A percentile compares a stretch with the other conserved stretches of the same genome.
Evolutionary conservation across 2,113 vertebrate species (phyloP).

Genomic region (Colistium nudipinnis): DNA sequence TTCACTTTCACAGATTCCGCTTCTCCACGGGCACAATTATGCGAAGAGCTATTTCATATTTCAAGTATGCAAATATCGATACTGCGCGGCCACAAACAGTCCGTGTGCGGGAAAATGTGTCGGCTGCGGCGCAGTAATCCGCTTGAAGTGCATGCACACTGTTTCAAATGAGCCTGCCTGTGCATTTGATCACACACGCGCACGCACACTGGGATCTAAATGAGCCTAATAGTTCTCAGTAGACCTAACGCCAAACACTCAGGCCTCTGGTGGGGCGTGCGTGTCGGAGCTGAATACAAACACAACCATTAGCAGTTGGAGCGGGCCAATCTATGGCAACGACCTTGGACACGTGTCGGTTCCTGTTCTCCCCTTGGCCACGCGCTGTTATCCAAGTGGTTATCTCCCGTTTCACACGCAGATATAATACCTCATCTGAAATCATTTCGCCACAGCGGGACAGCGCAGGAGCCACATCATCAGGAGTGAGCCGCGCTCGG

Average conservation of each 20-base stretch:
- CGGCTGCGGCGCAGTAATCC: slow-evolving; percentile 43
- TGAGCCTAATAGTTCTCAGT: slow-evolving; percentile 66
- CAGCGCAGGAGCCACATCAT: not conserved
- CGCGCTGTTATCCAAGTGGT: slow-evolving; percentile 36
- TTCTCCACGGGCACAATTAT: slow-evolving; percentile 70
- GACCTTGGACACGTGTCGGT: slow-evolving; percentile 53
- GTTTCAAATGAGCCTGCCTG: slow-evolving; percentile 62
- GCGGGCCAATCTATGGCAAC: slow-evolving; percentile 31
- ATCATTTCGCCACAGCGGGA: not conserved
- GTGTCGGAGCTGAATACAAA: slow-evolving; percentile 66
- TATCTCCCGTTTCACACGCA: slow-evolving; percentile 27
- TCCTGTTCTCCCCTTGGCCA: slow-evolving; percentile 9
- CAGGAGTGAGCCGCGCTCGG: not conserved
- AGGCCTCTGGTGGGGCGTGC: slow-evolving; percentile 47
- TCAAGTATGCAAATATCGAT: slow-evolving; percentile 76
- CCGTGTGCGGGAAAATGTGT: slow-evolving; percentile 53
- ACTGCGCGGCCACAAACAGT: slow-evolving; percentile 54
- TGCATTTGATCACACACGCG: slow-evolving; percentile 25
- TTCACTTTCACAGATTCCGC: slow-evolving; percentile 56
- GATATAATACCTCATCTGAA: slow-evolving; percentile 23
- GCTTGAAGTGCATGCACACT: slow-evolving; percentile 53
- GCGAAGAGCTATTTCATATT: slow-evolving; percentile 73
- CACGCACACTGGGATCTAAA: slow-evolving; percentile 35
- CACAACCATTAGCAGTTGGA: slow-evolving; percentile 60
- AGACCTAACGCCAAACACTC: slow-evolving; percentile 50